phyloP scores from a whole-genome alignment of 2,797 vertebrate species.

The Miichthys miiuy region DNA sequence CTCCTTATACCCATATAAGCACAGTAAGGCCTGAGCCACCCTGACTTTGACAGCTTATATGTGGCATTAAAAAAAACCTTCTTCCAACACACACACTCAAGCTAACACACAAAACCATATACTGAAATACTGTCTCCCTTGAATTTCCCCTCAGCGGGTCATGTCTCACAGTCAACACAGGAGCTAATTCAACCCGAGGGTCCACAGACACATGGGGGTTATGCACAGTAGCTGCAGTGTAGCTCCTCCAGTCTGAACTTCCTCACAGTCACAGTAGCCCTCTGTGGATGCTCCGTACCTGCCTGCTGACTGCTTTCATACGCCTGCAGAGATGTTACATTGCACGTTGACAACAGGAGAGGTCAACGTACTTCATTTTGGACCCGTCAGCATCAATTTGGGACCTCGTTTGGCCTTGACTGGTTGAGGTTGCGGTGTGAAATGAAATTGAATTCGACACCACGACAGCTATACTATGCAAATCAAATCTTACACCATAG shows the following conservation, averaged over 20 bases:
- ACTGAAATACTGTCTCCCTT: constrained; percentile 33
- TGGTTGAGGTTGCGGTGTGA: neutral
- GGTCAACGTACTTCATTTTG: constrained; percentile 15
- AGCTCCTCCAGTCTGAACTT: constrained; percentile 12
- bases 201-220: constrained; percentile 12
- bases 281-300: constrained; percentile 16
- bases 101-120: neutral
- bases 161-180: constrained; percentile 42
- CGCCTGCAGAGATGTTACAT: constrained; percentile 13
- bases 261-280: constrained; percentile 6
- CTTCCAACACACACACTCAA: constrained; percentile 17
- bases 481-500: constrained; percentile 35
- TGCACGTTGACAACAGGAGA: constrained; percentile 1
- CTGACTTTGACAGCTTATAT: constrained; percentile 27
- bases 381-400: constrained; percentile 32
- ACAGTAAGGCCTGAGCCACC: constrained; percentile 22
- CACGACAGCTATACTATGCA: constrained; percentile 1
- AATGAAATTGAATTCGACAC: constrained; percentile 27
- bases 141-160: constrained; percentile 27
- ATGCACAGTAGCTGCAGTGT: constrained; percentile 45
- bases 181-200: constrained; percentile 37
- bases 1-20: neutral
- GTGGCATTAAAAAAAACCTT: constrained; percentile 24
- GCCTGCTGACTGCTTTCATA: neutral
- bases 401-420: neutral